phyloP scores from a whole-genome alignment of 37 sponge, comb jelly and placozoan species.

The Amphimedon queenslandica region DNA sequence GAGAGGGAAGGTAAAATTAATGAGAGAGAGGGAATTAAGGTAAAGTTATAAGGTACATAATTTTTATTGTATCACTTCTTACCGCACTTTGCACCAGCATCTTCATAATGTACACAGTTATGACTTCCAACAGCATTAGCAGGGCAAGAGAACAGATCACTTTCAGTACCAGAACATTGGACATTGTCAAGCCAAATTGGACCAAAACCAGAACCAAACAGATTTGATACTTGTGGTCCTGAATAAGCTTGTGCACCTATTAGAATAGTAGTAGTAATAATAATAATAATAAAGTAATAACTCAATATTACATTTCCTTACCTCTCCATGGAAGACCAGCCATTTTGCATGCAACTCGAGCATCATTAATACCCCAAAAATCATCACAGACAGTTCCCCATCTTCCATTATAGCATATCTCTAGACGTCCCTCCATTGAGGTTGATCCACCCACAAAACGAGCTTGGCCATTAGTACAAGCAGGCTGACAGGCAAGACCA shows the following conservation, averaged over 20 bases:
- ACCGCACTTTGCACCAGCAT: conserved; percentile 30
- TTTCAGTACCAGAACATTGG: conserved; percentile 25
- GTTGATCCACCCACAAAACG: neutral
- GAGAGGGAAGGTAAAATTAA: too few species aligned
- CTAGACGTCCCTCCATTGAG: neutral
- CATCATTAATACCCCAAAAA: neutral
- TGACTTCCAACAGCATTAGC: neutral
- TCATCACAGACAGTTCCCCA: conserved; percentile 2
- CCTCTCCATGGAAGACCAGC: conserved; percentile 1
- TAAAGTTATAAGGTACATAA: too few species aligned
- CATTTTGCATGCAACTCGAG: neutral
- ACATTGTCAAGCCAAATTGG: conserved; percentile 22
- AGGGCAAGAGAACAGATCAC: conserved; percentile 3
- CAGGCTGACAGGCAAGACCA: neutral
- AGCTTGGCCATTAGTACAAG: neutral
- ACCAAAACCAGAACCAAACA: conserved; percentile 13
- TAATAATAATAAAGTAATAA: neutral
- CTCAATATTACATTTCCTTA: neutral
- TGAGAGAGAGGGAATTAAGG: too few species aligned
- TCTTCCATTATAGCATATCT: neutral
- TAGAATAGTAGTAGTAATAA: neutral
- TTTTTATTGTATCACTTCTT: too few species aligned
- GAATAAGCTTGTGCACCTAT: neutral
- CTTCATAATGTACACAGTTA: conserved; percentile 34
- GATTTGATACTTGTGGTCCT: too few species aligned